Evolutionary conservation across 2,797 vertebrate genomes (phyloP), one percentile per base, ranked within the genome.

Genomic region (Gymnopithys bicolor): DNA sequence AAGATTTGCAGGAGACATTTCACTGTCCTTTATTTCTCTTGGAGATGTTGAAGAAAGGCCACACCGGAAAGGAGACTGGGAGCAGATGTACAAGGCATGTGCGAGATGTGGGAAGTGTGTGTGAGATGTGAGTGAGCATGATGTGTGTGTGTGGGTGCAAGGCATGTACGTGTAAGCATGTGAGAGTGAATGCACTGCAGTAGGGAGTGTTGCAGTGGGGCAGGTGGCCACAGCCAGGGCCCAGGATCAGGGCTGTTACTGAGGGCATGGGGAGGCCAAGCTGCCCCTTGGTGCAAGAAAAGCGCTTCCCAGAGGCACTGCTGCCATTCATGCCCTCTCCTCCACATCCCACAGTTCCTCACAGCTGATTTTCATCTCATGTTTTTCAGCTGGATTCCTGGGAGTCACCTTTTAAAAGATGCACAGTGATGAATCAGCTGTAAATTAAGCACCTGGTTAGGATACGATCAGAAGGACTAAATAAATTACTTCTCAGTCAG

Each of bases 21-120:
- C 62, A 83, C 85, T 78, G 94, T 74, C 87, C 75, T 86, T 86
- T 96, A 95, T 97, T 97, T 96, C 66, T 93, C 66, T 87, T 74
- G 62, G 73, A 88, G 80, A 49, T 93, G 85, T 90, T 87, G 91
- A 97, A 97, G 95, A 95, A 94, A 81, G 60, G 53, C 66, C 73
- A 80, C 62, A 45, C 18, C 33, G 69, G 73, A 92, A 95, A 56
- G 74, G 64, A 86, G 93, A 37, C 71, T 87, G 87, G 88, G 90
- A 94, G 84, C 74, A 74, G 58, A 23, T 30, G 22, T 60, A 46
- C 25, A 27, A 69, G 81, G 5, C 35, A 32, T 25, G 46, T 19
- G 41, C 25, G 55, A 84, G 19, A 23, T 41, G 46, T 32, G 56
- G 45, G 52, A 35, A 3, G 30, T 1, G 4, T 30, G 28, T 66